Evolutionary conservation across 2,888 invertebrate species (phyloP).

Genomic region (Anodontia alba): DNA sequence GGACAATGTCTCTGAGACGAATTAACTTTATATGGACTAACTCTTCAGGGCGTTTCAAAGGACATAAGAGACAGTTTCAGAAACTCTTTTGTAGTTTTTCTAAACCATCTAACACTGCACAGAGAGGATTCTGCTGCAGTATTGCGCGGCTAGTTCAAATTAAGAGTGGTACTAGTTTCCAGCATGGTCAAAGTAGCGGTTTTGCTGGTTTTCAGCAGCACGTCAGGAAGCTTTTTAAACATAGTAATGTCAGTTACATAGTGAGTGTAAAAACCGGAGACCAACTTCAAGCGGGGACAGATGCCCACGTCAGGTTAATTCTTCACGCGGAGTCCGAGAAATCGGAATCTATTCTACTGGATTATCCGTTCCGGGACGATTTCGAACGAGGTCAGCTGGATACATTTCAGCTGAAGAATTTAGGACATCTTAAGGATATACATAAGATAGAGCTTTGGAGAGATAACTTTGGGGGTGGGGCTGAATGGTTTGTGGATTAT

Average conservation of each 20-base stretch:
- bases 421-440: conserved; percentile 56
- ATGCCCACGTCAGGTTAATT: conserved; percentile 83
- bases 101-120: too few species aligned
- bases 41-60: too few species aligned
- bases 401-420: conserved; percentile 70
- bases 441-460: conserved; percentile 83
- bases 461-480: conserved; percentile 78
- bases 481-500: conserved; percentile 84
- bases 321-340: conserved; percentile 79
- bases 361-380: conserved; percentile 77
- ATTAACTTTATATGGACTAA: too few species aligned
- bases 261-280: conserved; percentile 85
- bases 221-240: not conserved
- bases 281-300: conserved; percentile 82
- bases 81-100: too few species aligned
- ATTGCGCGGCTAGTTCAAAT: too few species aligned
- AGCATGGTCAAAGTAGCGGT: too few species aligned
- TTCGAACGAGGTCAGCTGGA: conserved; percentile 83
- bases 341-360: conserved; percentile 80
- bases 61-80: too few species aligned
- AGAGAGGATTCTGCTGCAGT: too few species aligned
- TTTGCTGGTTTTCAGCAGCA: not conserved
- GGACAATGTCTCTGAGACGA: too few species aligned
- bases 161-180: too few species aligned
- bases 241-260: conserved; percentile 7